phyloP scores from a whole-genome alignment of 2,797 vertebrate species.

The Enteromius unitaeniatus region DNA sequence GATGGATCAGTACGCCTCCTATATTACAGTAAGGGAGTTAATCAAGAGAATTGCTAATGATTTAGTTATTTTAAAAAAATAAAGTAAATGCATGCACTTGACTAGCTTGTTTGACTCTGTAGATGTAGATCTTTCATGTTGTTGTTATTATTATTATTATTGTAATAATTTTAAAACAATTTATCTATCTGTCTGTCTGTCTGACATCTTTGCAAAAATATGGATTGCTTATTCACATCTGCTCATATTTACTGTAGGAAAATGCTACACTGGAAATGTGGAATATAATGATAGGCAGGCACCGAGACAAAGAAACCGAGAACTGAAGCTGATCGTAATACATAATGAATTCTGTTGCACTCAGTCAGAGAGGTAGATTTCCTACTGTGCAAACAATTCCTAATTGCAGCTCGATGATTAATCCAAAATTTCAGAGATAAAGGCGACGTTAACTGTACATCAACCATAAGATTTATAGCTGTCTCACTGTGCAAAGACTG shows the following conservation, averaged over 20 bases:
- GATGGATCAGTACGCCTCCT: too few relatives aligned
- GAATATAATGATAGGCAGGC: neutral
- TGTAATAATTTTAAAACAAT: too few relatives aligned
- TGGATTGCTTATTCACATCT: neutral
- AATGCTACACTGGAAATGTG: neutral
- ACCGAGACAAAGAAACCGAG: neutral
- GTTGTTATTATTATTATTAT: too few relatives aligned
- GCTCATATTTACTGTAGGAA: neutral
- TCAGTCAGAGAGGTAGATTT: neutral
- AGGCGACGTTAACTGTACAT: conserved; percentile 34
- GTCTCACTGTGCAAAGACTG: conserved; percentile 34
- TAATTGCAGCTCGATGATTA: conserved; percentile 76
- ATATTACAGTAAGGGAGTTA: neutral
- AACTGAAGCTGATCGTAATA: neutral
- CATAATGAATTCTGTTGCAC: neutral
- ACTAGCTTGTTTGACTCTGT: too few relatives aligned
- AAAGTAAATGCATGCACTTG: too few relatives aligned
- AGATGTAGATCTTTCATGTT: too few relatives aligned
- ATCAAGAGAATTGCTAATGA: neutral
- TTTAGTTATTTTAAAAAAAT: neutral
- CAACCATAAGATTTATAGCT: conserved; percentile 9
- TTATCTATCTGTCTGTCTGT: too few relatives aligned
- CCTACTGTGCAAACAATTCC: conserved; percentile 72
- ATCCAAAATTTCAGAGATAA: conserved; percentile 63
- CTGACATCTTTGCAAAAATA: neutral